Evolutionary conservation across 2,113 vertebrate genomes (phyloP).

Genomic region (Anoplopoma fimbria): DNA sequence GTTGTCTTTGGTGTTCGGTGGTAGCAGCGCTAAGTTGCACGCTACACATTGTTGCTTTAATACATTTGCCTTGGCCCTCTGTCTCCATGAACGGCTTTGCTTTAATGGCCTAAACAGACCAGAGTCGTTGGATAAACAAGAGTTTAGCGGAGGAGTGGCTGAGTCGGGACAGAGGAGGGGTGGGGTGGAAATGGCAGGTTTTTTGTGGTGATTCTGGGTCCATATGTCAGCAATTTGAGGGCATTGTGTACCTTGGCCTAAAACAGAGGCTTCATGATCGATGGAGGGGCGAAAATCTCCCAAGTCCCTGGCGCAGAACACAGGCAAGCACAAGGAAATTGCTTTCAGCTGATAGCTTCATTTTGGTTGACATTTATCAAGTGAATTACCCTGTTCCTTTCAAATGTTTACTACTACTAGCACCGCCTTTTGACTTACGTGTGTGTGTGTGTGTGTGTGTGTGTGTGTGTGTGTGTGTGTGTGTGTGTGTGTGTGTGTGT

Average conservation of each 20-base stretch:
- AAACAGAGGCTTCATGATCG: slow-evolving; percentile 93
- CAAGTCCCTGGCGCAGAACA: slow-evolving; percentile 88
- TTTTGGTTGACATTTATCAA: slow-evolving; percentile 95
- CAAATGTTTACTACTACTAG: slow-evolving; percentile 81
- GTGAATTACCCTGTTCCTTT: slow-evolving; percentile 83
- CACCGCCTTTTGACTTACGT: slow-evolving; percentile 55
- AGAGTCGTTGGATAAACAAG: slow-evolving; percentile 92
- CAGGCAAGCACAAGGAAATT: slow-evolving; percentile 90
- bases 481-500: slow-evolving; percentile 14
- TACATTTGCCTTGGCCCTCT: slow-evolving; percentile 44
- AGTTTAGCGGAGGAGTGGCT: slow-evolving; percentile 86
- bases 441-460: slow-evolving; percentile 35
- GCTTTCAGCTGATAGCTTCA: slow-evolving; percentile 96
- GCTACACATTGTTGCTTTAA: slow-evolving; percentile 47
- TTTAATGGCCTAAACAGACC: slow-evolving; percentile 77
- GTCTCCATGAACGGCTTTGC: slow-evolving; percentile 46
- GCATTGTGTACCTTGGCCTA: slow-evolving; percentile 98
- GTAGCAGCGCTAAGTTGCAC: slow-evolving; percentile 9
- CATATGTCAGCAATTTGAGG: slow-evolving; percentile 99
- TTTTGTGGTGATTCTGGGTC: slow-evolving; percentile 82
- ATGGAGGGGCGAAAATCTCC: slow-evolving; percentile 95
- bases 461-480: slow-evolving; percentile 31
- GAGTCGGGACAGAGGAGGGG: slow-evolving; percentile 73
- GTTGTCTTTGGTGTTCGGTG: slow-evolving; percentile 17
- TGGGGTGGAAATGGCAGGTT: slow-evolving; percentile 87